Evolutionary conservation across 2,888 invertebrate species (phyloP).

Genomic region (Protophormia terraenovae): DNA sequence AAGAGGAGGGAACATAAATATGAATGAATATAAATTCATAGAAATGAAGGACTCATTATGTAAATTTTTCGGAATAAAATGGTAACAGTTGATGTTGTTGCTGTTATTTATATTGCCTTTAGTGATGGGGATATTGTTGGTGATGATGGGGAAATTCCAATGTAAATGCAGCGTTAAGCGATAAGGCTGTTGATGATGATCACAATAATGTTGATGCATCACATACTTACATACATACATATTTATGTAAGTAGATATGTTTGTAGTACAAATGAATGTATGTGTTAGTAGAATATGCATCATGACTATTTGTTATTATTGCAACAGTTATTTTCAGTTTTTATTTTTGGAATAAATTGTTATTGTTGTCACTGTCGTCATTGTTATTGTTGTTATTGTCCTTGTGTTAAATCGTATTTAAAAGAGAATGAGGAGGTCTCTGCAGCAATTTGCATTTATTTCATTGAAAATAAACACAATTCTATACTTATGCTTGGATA

Average conservation of each 20-base stretch:
- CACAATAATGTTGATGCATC: constrained; percentile 30
- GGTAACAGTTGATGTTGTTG: background rate
- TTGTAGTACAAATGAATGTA: background rate
- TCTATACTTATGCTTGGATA: constrained; percentile 11
- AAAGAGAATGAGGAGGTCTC: constrained; percentile 15
- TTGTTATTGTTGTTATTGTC: constrained; percentile 32
- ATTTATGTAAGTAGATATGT: background rate
- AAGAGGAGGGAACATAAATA: background rate
- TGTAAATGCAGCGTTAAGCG: constrained; percentile 19
- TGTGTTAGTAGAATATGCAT: background rate
- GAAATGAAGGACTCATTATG: constrained; percentile 13
- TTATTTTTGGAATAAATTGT: constrained; percentile 25
- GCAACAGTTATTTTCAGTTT: constrained; percentile 56
- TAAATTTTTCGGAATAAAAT: background rate
- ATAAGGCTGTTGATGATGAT: constrained; percentile 39
- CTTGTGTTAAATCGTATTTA: constrained; percentile 49
- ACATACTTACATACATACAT: background rate
- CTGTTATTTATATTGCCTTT: background rate
- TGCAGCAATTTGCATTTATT: constrained; percentile 54
- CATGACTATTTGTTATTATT: constrained; percentile 58
- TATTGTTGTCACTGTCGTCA: constrained; percentile 24
- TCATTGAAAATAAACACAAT: constrained; percentile 55
- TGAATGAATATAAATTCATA: constrained; percentile 18
- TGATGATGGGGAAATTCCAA: constrained; percentile 1
- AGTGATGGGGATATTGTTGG: background rate